Conservation (phyloP, 2,888 invertebrate genomes). For the Ormyrus labotus region DNA sequence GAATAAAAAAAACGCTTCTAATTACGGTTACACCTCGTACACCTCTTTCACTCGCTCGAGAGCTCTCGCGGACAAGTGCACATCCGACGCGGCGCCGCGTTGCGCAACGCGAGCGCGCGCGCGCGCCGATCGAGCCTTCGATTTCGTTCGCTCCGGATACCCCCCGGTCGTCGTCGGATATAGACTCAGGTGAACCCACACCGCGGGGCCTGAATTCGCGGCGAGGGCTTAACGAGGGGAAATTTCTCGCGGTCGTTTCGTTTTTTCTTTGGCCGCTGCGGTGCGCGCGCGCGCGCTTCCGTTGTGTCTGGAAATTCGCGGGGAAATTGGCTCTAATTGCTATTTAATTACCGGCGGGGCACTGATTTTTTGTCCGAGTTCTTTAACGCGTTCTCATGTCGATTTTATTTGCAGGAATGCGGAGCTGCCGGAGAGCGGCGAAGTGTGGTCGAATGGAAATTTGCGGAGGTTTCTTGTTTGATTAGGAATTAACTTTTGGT, state of each 20-base stretch:
- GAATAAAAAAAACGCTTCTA: slow-evolving; percentile 6
- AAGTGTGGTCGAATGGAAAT: too few species aligned
- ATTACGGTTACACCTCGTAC: slow-evolving; percentile 28
- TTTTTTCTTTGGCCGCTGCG: neutral
- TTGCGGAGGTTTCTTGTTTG: too few species aligned
- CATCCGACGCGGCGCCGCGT: slow-evolving; percentile 3
- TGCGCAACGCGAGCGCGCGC: slow-evolving; percentile 30
- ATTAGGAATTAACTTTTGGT: too few species aligned
- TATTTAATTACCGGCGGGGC: too few species aligned
- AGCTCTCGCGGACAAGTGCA: slow-evolving; percentile 22
- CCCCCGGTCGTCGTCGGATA: neutral
- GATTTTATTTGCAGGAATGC: too few species aligned
- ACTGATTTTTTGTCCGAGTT: too few species aligned
- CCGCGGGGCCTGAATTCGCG: slow-evolving; percentile 6
- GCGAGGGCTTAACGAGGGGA: slow-evolving; percentile 6
- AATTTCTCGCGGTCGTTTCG: slow-evolving; percentile 22
- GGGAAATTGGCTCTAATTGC: too few species aligned
- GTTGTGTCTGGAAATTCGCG: neutral
- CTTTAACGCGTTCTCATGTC: too few species aligned
- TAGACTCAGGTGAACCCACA: neutral
- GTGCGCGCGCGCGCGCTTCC: slow-evolving; percentile 2
- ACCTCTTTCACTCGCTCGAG: slow-evolving; percentile 20
- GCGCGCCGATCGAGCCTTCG: slow-evolving; percentile 13
- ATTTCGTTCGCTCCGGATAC: slow-evolving; percentile 30
- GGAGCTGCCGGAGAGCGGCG: too few species aligned